Evolutionary conservation across 53 echinoderm and acorn worm species (phyloP), one percentile per base, ranked within the genome.

Genomic region (Echinarachnius parma): DNA sequence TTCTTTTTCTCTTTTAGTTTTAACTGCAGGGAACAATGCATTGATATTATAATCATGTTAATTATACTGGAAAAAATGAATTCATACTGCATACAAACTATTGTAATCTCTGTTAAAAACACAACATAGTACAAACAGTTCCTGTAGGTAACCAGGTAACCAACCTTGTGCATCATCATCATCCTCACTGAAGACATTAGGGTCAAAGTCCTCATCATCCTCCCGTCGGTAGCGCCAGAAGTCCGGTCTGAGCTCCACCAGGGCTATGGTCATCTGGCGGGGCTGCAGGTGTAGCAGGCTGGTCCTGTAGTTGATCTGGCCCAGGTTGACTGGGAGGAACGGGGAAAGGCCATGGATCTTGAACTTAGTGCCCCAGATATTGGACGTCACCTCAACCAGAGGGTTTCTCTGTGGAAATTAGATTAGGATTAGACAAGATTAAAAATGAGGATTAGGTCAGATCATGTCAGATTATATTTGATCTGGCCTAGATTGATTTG

Each of bases 311-410:
- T 91, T 87, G 64, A 91, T 87, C 74, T 90, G 90, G 35, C 98
- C 98, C 26, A 96, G 80, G 65, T 96, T 96, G 30, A 88, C 75
- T 20, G 98, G 98, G 70, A 96, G 79, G 76, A 84, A 91, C 27
- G 67, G 53, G 3, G 91, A 85, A 60, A 87, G 74, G 74, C 98
- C 91, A 25, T 91, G 91, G 48, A 96, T 88, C 85, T 96, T 96
- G 80, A 96, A 96, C 61, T 96, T 96, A 18, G 98, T 96, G 48
- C 98, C 98, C 98, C 98, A 96, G 68, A 96, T 96, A 55, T 96
- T 96, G 63, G 98, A 96, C 0, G 98, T 96, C 20, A 96, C 98
- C 52, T 86, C 98, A 10, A 96, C 91, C 29, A 96, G 77, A 2
- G 85, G 80, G 35, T 81, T 87, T 76, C 78, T 77, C 92, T 92